Base-by-base conservation (phyloP, 1,140 invertebrate genomes). In the Aphelenchoides besseyi region DNA sequence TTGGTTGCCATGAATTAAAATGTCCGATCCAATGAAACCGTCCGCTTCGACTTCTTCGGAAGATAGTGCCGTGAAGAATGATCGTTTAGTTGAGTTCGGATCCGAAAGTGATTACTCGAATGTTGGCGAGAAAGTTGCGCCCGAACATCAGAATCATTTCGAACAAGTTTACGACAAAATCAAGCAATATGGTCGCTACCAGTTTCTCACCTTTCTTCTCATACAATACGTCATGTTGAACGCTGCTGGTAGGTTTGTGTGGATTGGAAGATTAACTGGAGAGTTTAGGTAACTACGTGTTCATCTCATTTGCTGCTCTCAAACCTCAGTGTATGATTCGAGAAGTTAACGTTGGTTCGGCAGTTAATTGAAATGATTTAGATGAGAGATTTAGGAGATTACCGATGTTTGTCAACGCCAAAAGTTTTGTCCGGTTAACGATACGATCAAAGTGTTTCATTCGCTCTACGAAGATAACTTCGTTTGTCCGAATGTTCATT, bases 161-260 rank as follows among this genome's bases (percentile, higher is more conserved):
- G 78, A 81, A n/a, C 36, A 78, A n/a, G 70, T 78, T 29, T 78
- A 78, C 54, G 75, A 76, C 28, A 33, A 32, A 9, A 78, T 77
- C 18, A 48, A 68, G 23, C 76, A 78, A 23, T 78, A 80, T 70
- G 76, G 76, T n/a, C 30, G 71, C 8, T 78, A 78, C 52, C 76
- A 78, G 33, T 36, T 78, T 32, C 72, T 78, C 35, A 78, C 76
- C 63, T 64, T 78, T 18, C 33, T 80, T 8, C 48, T 78, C 1
- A 75, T 81, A 26, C 76, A 78, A 53, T 78, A 80, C 62, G 61
- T 71, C 8, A 80, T 80, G 78, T 30, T 81, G 16, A 78, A 79
- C 35, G 32, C 76, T 5, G 76, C 78, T 35, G 75, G 68, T 16
- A 48, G 41, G 23, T 48, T 23, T 5, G 5, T 41, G 37, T 41